Percentiles rank a stretch among this genome's conserved stretches.
These are phyloP conservation scores for Melanotus villosus DNA, from an alignment of 2,888 invertebrate species.

Conservation along the genomic window DNA sequence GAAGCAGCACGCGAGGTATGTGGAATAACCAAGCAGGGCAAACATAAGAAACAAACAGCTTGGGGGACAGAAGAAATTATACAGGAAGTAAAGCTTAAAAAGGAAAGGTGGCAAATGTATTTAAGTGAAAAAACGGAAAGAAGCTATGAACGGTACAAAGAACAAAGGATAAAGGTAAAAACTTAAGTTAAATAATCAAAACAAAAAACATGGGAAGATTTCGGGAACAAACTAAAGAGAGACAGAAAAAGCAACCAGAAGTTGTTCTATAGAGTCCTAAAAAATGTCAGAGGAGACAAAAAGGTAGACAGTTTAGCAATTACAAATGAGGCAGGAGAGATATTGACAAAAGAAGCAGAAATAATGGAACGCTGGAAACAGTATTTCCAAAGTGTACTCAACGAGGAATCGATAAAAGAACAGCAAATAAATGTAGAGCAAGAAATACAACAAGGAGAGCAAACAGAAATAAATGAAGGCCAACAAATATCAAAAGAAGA, in stretches of 20 bases:
- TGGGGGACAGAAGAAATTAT: conserved; percentile 15
- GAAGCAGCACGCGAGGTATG: conserved; percentile 7
- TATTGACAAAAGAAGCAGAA: conserved; percentile 1
- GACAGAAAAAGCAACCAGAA: background rate
- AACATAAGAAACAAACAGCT: conserved; percentile 1
- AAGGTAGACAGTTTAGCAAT: background rate
- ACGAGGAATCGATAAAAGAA: background rate
- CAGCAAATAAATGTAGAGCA: background rate
- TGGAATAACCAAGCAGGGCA: background rate
- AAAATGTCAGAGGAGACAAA: conserved; percentile 7
- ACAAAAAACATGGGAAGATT: conserved; percentile 21
- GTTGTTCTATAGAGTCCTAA: conserved; percentile 14
- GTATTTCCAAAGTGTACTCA: background rate
- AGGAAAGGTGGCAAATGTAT: no score
- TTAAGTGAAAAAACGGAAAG: conserved; percentile 2
- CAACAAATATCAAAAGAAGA: background rate
- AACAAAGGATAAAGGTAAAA: conserved; percentile 12
- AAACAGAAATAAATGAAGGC: conserved; percentile 4
- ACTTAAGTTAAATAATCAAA: conserved; percentile 12
- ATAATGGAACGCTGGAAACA: conserved; percentile 15
- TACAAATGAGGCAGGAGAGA: background rate
- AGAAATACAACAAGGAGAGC: conserved; percentile 2
- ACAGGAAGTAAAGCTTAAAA: no score
- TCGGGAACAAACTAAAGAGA: conserved; percentile 1
- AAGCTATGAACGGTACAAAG: conserved; percentile 9